These are phyloP conservation scores for Lasioglossum oenotherae DNA, from an alignment of 2,888 invertebrate species.

Conservation along the genomic window DNA sequence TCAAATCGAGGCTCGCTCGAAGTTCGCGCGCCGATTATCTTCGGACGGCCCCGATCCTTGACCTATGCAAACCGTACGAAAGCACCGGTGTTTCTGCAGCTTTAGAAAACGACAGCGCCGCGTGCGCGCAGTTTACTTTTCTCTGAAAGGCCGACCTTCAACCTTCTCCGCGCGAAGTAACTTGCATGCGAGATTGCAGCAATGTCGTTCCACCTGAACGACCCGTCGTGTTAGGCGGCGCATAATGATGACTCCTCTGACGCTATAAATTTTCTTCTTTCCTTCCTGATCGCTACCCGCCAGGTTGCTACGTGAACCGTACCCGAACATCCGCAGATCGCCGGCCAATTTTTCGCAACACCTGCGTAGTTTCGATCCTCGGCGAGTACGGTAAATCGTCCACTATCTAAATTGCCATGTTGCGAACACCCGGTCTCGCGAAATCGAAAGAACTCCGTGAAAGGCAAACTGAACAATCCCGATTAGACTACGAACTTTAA, in stretches of 20 bases:
- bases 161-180: slow-evolving; percentile 51
- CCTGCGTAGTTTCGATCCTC: not conserved
- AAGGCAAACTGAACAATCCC: not conserved
- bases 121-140: slow-evolving; percentile 53
- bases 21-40: not conserved
- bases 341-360: not conserved
- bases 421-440: not conserved
- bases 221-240: slow-evolving; percentile 47
- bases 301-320: slow-evolving; percentile 12
- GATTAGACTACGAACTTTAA: not conserved
- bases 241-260: slow-evolving; percentile 48
- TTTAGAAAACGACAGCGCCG: slow-evolving; percentile 44
- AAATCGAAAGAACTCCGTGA: not conserved
- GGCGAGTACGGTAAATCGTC: not conserved
- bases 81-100: slow-evolving; percentile 50
- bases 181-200: slow-evolving; percentile 46
- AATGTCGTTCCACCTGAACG: slow-evolving; percentile 61
- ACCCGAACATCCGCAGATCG: slow-evolving; percentile 7
- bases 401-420: not conserved
- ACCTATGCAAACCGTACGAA: slow-evolving; percentile 42
- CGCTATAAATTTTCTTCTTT: slow-evolving; percentile 46
- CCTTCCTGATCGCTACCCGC: slow-evolving; percentile 39
- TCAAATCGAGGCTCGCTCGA: not conserved
- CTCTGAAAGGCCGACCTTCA: slow-evolving; percentile 53
- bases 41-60: slow-evolving; percentile 35